A percentile compares a stretch with the other conserved stretches of the same genome.
Conservation (phyloP, 1,140 invertebrate genomes). For the Cydia pomonella region DNA sequence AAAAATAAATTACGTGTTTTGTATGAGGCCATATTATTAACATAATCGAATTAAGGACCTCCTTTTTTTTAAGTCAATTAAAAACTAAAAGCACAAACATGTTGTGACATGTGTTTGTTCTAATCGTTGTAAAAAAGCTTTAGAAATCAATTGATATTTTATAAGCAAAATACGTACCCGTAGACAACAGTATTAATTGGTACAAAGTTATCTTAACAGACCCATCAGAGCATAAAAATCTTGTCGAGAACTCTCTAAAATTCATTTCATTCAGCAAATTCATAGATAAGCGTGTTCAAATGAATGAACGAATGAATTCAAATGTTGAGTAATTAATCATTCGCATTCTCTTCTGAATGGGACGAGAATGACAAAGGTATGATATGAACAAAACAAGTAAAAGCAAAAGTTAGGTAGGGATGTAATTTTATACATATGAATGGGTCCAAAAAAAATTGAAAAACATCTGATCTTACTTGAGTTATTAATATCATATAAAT, state of each 20-base stretch:
- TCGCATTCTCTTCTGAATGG: conserved; percentile 9
- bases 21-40: no score
- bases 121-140: no score
- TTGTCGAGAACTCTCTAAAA: conserved; percentile 23
- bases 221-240: conserved; percentile 5
- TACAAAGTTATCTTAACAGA: conserved; percentile 16
- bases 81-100: no score
- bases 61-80: no score
- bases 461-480: no score
- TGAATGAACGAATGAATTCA: conserved; percentile 27
- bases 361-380: not conserved
- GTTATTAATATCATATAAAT: no score
- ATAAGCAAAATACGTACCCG: not conserved
- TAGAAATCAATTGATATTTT: not conserved
- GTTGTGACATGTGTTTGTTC: no score
- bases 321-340: conserved; percentile 29
- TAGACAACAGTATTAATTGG: not conserved
- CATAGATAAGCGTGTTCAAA: not conserved
- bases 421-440: not conserved
- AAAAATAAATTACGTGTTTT: no score
- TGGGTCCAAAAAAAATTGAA: no score
- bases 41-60: no score
- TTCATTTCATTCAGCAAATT: conserved; percentile 30
- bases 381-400: not conserved
- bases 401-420: not conserved